phyloP scores from a whole-genome alignment of 2,113 vertebrate genomes.

The Trochalopteron elliotii region DNA sequence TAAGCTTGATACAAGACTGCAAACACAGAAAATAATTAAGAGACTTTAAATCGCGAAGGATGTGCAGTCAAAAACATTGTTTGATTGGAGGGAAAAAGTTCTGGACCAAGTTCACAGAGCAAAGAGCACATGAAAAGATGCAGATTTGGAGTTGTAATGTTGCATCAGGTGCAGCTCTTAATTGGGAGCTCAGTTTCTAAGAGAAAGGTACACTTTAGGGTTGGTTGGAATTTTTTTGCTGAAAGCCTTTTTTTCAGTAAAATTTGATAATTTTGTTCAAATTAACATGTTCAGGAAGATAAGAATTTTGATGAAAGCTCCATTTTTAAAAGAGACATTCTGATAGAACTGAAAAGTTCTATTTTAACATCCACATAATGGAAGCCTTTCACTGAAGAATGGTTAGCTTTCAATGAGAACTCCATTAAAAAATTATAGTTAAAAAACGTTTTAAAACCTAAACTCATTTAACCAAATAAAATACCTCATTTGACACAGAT shows the following conservation, averaged over 20 bases:
- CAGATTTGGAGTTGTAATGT: neutral
- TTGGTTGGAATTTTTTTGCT: neutral
- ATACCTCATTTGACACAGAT: neutral
- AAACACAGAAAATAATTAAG: neutral
- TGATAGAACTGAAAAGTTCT: neutral
- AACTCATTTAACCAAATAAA: neutral
- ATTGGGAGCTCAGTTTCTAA: neutral
- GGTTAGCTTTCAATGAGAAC: neutral
- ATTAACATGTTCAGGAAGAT: neutral
- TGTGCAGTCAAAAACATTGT: neutral
- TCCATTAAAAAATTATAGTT: neutral
- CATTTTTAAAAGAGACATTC: neutral
- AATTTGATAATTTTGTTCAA: neutral
- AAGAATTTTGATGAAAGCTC: neutral
- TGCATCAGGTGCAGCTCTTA: neutral
- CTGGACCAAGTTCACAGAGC: rapidly evolving
- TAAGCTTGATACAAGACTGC: neutral
- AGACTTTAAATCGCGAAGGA: neutral
- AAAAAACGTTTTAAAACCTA: neutral
- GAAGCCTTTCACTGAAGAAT: neutral
- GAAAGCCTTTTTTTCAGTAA: neutral
- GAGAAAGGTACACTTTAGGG: neutral
- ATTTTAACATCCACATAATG: neutral
- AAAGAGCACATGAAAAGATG: neutral
- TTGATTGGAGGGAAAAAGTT: neutral